phyloP scores from a whole-genome alignment of 2,888 invertebrate species.

The Mamestra brassicae region DNA sequence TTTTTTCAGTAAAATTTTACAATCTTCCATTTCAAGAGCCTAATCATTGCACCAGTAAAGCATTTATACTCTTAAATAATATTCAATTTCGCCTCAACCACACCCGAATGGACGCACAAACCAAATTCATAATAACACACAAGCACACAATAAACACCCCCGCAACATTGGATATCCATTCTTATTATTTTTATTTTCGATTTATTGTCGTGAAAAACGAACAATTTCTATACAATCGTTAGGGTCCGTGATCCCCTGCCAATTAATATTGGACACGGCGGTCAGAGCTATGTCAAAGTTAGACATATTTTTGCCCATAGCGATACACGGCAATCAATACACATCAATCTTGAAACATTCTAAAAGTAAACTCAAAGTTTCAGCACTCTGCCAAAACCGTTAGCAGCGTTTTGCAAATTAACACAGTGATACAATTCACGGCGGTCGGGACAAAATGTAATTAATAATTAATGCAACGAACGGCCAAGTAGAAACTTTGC shows the following conservation, averaged over 20 bases:
- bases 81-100: conserved; percentile 50
- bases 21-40: not conserved
- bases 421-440: conserved; percentile 70
- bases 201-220: conserved; percentile 83
- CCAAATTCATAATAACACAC: conserved; percentile 71
- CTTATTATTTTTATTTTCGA: conserved; percentile 86
- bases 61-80: conserved; percentile 38
- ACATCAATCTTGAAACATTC: conserved; percentile 57
- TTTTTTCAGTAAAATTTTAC: not conserved
- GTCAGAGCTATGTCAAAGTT: conserved; percentile 86
- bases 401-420: conserved; percentile 71
- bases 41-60: conserved; percentile 3
- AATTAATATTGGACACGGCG: conserved; percentile 89
- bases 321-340: conserved; percentile 76
- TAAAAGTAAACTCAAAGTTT: conserved; percentile 56
- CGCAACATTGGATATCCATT: conserved; percentile 80
- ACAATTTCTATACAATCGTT: conserved; percentile 80
- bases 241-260: conserved; percentile 87
- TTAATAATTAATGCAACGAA: conserved; percentile 85
- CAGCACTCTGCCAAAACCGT: conserved; percentile 52
- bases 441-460: conserved; percentile 73
- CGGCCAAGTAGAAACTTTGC: conserved; percentile 78
- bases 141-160: conserved; percentile 81
- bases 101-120: conserved; percentile 61
- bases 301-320: conserved; percentile 79